phyloP scores from a whole-genome alignment of 64 coral and sea anemone species.

The Stichodactyla helianthus region DNA sequence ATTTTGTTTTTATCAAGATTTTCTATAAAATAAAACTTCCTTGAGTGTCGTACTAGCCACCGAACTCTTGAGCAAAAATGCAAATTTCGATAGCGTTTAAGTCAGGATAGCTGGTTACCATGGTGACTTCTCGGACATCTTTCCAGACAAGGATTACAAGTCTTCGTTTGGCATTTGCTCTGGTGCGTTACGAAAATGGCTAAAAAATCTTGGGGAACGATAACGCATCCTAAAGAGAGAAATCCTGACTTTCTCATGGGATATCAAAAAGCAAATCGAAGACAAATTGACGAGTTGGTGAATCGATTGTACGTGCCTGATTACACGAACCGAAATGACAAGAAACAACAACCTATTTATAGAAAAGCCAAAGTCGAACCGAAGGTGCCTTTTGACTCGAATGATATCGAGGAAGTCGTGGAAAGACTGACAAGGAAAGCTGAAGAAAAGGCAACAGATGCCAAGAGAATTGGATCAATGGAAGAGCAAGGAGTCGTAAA shows the following conservation, averaged over 20 bases:
- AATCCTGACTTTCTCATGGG: constrained; percentile 73
- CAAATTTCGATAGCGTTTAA: no score
- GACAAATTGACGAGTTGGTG: constrained; percentile 50
- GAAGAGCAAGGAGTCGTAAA: constrained; percentile 74
- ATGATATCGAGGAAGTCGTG: constrained; percentile 66
- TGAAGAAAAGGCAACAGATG: constrained; percentile 62
- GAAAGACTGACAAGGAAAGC: constrained; percentile 64
- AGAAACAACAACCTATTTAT: constrained; percentile 16
- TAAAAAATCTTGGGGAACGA: constrained; percentile 87
- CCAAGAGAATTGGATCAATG: constrained; percentile 93
- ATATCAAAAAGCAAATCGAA: constrained; percentile 47
- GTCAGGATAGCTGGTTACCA: background rate
- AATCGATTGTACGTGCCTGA: constrained; percentile 71
- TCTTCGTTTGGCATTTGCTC: background rate
- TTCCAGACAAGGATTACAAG: background rate
- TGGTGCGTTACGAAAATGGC: constrained; percentile 35
- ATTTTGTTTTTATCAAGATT: no score
- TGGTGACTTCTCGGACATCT: background rate
- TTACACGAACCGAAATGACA: constrained; percentile 57
- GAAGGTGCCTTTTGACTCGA: constrained; percentile 22
- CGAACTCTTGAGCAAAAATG: background rate
- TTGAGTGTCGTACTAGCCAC: no score
- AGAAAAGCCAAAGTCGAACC: constrained; percentile 50
- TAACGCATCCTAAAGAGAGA: constrained; percentile 88
- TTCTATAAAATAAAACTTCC: no score